Conservation (phyloP, 2,113 vertebrate species). For the Vimba vimba region DNA sequence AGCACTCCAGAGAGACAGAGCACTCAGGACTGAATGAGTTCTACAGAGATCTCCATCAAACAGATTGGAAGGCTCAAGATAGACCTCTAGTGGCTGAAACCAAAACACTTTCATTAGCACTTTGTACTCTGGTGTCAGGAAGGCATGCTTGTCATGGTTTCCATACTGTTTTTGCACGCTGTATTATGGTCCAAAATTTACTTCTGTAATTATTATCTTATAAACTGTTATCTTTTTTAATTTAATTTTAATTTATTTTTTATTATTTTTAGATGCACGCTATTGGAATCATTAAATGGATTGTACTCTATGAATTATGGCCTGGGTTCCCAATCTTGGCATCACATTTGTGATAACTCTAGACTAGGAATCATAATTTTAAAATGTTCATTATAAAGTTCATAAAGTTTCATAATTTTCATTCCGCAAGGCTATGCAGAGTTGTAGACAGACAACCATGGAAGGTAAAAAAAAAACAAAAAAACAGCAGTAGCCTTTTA, state of each 20-base stretch:
- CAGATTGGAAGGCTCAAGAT: background rate
- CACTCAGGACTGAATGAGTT: background rate
- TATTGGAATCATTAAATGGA: background rate
- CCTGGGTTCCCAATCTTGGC: background rate
- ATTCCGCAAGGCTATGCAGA: too few relatives aligned
- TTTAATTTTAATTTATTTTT: too few relatives aligned
- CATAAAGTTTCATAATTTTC: too few relatives aligned
- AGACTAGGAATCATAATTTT: background rate
- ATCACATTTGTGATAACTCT: background rate
- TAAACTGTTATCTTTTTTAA: background rate
- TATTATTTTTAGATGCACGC: background rate
- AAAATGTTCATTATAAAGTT: too few relatives aligned
- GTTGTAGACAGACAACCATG: too few relatives aligned
- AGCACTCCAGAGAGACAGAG: slow-evolving; percentile 9
- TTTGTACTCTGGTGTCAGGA: background rate
- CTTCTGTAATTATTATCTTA: too few relatives aligned
- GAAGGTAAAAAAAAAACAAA: rapidly evolving
- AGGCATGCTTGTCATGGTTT: background rate
- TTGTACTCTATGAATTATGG: background rate
- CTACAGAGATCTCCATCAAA: background rate
- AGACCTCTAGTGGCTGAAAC: slow-evolving; percentile 30
- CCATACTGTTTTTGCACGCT: background rate
- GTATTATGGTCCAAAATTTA: too few relatives aligned
- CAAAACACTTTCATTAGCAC: background rate
- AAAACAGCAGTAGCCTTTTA: too few relatives aligned